Evolutionary conservation across 2,888 invertebrate genomes (phyloP), one percentile per base, ranked within the genome.

Genomic region (Leucophenga maculata): DNA sequence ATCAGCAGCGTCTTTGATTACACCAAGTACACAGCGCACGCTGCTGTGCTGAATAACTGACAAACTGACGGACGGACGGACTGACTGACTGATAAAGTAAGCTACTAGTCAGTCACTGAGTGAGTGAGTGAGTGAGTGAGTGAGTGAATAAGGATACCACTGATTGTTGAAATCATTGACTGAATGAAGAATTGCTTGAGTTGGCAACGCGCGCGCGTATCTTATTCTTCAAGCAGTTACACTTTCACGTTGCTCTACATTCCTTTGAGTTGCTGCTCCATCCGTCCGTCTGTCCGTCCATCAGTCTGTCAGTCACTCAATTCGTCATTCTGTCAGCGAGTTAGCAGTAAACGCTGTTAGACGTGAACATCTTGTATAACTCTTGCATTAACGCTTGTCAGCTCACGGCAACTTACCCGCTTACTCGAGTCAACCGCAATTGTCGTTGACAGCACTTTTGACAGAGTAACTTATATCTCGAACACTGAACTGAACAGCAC

Each of bases 81-180:
- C 8, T 39, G 39, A 6, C 39, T 39, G 39, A 39, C 39, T 39
- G 39, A 8, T 39, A 39, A 39, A 39, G 39, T 39, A 39, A 39
- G 39, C 39, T 39, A 11, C 50, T n/a, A 50, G n/a, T 46, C 14
- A 46, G 14, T 46, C 46, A 46, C 14, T 46, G 46, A 4, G 46
- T 50, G 18, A 50, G 50, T 50, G 16, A 11, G 50, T 50, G 50
- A 50, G 16, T 50, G 50, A 50, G 50, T 50, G 50, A 50, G 50
- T 50, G 50, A 50, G 50, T 16, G 50, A 50, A 50, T 50, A 50
- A 50, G 50, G n/a, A 18, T 50, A 18, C 18, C 16, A 50, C 50
- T 50, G 50, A 50, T 18, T 50, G 50, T 16, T 18, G n/a, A 50
- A 50, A 18, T 50, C n/a, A 50, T n/a, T 50, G 50, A 14, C 16